phyloP scores from a whole-genome alignment of 2,888 invertebrate genomes.

The Saturnia japonica region DNA sequence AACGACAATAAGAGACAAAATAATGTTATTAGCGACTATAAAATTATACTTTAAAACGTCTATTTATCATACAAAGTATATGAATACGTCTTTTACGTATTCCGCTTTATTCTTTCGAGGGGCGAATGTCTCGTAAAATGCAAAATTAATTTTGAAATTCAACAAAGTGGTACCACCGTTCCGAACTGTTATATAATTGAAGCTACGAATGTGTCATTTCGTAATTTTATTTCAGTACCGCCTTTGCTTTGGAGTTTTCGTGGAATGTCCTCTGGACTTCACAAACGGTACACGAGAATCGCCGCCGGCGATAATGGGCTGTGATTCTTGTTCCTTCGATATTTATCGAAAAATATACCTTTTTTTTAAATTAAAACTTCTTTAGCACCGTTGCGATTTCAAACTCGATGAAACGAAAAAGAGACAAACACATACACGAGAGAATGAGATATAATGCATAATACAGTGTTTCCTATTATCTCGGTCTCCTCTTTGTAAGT shows the following conservation, averaged over 20 bases:
- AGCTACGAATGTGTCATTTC: conserved; percentile 50
- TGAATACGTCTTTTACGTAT: conserved; percentile 14
- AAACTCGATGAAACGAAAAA: no score
- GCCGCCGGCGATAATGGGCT: conserved; percentile 26
- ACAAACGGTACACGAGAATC: conserved; percentile 35
- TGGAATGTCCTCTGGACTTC: conserved; percentile 48
- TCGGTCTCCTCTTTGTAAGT: no score
- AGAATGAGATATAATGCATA: no score
- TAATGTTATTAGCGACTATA: conserved; percentile 11
- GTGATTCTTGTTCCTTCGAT: conserved; percentile 34
- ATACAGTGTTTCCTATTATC: no score
- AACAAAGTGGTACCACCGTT: conserved; percentile 44
- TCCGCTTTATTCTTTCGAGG: conserved; percentile 18
- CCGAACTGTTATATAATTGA: conserved; percentile 49
- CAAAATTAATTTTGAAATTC: conserved; percentile 47
- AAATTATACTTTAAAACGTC: conserved; percentile 21
- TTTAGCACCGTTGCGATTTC: no score
- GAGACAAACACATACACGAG: no score
- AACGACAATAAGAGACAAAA: conserved; percentile 12
- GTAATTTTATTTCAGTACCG: conserved; percentile 53
- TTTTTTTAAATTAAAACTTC: no score
- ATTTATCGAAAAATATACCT: conserved; percentile 15
- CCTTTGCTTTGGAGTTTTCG: conserved; percentile 47
- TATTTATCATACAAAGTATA: conserved; percentile 20
- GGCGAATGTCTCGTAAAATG: conserved; percentile 31